These are phyloP conservation scores for Campoletis raptor DNA, from an alignment of 2,888 invertebrate genomes.

Conservation along the genomic window DNA sequence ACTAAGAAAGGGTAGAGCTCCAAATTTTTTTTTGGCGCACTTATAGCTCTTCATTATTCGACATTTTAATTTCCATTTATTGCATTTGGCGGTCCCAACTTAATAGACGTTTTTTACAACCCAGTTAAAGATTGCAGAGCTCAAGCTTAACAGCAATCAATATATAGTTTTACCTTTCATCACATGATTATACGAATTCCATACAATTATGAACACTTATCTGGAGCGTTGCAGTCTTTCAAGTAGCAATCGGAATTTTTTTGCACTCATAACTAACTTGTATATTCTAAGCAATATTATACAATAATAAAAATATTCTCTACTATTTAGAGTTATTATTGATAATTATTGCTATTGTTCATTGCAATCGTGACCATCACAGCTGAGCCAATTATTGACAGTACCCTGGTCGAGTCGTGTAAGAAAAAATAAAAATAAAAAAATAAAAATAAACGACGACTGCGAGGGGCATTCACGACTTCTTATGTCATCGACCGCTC, in stretches of 20 bases:
- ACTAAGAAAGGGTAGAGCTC: too few relatives aligned
- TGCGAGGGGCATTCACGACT: slow-evolving; percentile 38
- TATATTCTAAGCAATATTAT: neutral
- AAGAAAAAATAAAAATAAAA: neutral
- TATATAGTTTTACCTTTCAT: slow-evolving; percentile 17
- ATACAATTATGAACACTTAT: slow-evolving; percentile 8
- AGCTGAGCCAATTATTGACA: slow-evolving; percentile 14
- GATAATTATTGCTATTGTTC: slow-evolving; percentile 12
- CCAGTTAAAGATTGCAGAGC: neutral
- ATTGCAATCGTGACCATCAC: slow-evolving; percentile 9
- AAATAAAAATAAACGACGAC: slow-evolving; percentile 13
- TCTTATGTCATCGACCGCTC: slow-evolving; percentile 55
- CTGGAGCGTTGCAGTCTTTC: neutral
- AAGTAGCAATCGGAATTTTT: neutral
- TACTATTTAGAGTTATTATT: neutral
- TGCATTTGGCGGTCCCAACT: too few relatives aligned
- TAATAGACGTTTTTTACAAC: too few relatives aligned
- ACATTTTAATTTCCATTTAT: too few relatives aligned
- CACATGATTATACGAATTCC: slow-evolving; percentile 12
- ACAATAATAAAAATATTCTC: neutral
- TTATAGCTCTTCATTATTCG: too few relatives aligned
- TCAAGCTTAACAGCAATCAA: neutral
- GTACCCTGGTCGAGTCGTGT: neutral
- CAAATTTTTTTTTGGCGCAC: too few relatives aligned
- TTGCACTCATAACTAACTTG: neutral